Conservation (phyloP, 2,888 invertebrate species). For the Drosophila nr. perissopoda region DNA sequence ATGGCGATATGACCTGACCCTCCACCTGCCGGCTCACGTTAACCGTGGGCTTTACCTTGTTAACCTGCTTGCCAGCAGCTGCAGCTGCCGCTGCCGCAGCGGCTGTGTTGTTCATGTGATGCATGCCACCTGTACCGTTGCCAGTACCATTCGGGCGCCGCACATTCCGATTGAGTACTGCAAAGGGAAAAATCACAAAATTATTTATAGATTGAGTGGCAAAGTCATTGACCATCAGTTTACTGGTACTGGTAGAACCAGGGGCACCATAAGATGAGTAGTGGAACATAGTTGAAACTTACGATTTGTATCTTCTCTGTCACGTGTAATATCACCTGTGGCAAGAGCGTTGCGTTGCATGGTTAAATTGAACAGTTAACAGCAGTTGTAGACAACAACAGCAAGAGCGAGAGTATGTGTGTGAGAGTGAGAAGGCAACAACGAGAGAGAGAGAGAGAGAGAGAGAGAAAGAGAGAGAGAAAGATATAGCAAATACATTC, state of each 20-base stretch:
- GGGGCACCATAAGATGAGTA: not conserved
- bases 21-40: conserved; percentile 93
- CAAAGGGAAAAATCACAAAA: conserved; percentile 48
- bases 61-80: conserved; percentile 89
- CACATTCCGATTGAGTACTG: conserved; percentile 93
- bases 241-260: not conserved
- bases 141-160: conserved; percentile 85
- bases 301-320: conserved; percentile 91
- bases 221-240: conserved; percentile 14
- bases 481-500: conserved; percentile 41
- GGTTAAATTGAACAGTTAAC: conserved; percentile 19
- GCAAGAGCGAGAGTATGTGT: conserved; percentile 13
- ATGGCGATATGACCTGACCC: conserved; percentile 88
- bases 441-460: conserved; percentile 25
- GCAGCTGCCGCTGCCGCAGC: conserved; percentile 82
- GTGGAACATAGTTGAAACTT: conserved; percentile 85
- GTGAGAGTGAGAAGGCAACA: conserved; percentile 1
- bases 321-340: conserved; percentile 90
- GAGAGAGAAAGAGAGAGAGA: conserved; percentile 14
- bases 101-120: conserved; percentile 88
- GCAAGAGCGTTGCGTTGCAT: conserved; percentile 31
- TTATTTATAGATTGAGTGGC: not conserved
- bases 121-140: conserved; percentile 73
- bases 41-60: conserved; percentile 95
- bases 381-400: conserved; percentile 25